phyloP scores from a whole-genome alignment of 2,888 invertebrate species.

The Osmoderma eremita region DNA sequence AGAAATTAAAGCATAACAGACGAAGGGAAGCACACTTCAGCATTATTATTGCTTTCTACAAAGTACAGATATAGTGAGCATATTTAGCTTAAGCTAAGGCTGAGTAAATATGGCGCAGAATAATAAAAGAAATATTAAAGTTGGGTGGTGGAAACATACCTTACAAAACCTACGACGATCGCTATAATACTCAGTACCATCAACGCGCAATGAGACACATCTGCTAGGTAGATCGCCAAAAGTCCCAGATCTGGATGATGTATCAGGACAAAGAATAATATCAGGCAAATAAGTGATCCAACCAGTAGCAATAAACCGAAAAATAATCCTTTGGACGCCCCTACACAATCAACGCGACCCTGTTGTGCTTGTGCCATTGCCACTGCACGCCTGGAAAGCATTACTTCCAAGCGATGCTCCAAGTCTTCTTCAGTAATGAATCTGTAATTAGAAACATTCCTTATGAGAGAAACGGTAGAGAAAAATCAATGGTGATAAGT shows the following conservation, averaged over 20 bases:
- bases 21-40: background rate
- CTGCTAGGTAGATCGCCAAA: conserved; percentile 89
- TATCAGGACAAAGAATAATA: conserved; percentile 94
- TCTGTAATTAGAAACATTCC: conserved; percentile 55
- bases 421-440: conserved; percentile 83
- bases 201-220: conserved; percentile 88
- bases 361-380: conserved; percentile 85
- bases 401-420: conserved; percentile 87
- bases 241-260: conserved; percentile 85
- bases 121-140: conserved; percentile 14
- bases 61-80: too few species aligned
- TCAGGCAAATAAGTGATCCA: conserved; percentile 90
- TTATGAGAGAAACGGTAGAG: too few species aligned
- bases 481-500: too few species aligned
- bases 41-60: too few species aligned
- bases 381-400: conserved; percentile 87
- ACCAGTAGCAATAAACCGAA: conserved; percentile 90
- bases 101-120: background rate
- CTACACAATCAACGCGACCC: conserved; percentile 92
- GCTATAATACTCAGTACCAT: conserved; percentile 90
- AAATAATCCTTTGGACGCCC: conserved; percentile 93
- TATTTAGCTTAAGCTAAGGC: too few species aligned
- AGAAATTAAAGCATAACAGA: too few species aligned
- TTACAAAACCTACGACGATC: conserved; percentile 89
- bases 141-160: conserved; percentile 67